phyloP scores from a whole-genome alignment of 2,113 vertebrate species.

The Chamaea fasciata region DNA sequence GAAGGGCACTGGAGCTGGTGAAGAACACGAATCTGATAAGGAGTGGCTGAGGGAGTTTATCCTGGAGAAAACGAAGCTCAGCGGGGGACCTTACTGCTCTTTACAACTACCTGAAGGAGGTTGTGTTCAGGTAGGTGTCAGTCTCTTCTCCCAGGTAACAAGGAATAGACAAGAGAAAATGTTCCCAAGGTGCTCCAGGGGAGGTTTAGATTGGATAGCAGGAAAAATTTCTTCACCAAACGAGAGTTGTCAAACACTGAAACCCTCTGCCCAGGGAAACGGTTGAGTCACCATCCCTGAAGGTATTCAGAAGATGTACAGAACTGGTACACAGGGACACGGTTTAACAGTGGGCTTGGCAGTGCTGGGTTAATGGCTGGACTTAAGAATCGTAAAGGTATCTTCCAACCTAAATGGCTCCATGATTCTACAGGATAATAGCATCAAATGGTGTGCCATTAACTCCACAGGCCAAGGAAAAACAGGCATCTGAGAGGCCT shows the following conservation, averaged over 20 bases:
- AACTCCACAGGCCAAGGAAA: not conserved
- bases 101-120: not conserved
- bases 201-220: not conserved
- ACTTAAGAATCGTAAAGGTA: not conserved
- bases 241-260: not conserved
- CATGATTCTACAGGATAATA: not conserved
- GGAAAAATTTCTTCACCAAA: not conserved
- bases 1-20: not conserved
- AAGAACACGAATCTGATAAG: not conserved
- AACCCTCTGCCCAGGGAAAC: not conserved
- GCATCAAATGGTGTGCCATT: not conserved
- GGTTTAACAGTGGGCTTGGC: not conserved
- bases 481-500: not conserved
- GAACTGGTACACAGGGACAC: rapidly evolving
- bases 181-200: not conserved
- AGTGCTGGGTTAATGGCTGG: not conserved
- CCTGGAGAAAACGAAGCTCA: not conserved
- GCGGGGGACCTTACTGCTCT: not conserved
- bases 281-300: not conserved
- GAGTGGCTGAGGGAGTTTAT: not conserved
- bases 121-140: rapidly evolving
- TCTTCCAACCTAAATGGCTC: not conserved
- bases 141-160: not conserved
- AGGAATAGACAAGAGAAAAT: not conserved
- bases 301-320: rapidly evolving